Percentiles rank a stretch among this genome's conserved stretches.
phyloP scores from a whole-genome alignment of 2,113 vertebrate species.

The Zapornia atra region DNA sequence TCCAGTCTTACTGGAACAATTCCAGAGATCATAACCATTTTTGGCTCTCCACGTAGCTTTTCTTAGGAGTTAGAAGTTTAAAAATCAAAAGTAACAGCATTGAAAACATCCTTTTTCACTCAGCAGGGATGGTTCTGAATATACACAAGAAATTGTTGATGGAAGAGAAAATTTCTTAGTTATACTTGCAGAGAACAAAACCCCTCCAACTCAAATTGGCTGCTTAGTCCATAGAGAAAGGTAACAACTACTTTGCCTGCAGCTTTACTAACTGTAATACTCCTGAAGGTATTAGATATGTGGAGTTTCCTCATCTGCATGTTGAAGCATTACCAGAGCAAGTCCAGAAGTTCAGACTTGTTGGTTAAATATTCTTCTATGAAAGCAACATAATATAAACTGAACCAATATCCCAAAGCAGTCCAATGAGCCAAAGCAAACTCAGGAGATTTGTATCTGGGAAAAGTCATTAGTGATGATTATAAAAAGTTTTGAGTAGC shows the following conservation, averaged over 20 bases:
- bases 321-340: background rate
- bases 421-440: background rate
- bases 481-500: background rate
- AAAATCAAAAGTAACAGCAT: background rate
- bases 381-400: background rate
- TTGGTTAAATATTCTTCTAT: background rate
- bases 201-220: background rate
- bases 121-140: background rate
- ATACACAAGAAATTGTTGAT: background rate
- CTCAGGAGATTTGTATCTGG: background rate
- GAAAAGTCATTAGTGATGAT: background rate
- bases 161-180: background rate
- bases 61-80: too few relatives aligned
- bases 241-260: rapidly evolving
- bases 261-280: rapidly evolving
- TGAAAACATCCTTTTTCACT: background rate
- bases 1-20: background rate
- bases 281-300: background rate
- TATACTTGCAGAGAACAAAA: background rate
- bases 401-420: background rate
- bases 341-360: background rate
- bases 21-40: background rate
- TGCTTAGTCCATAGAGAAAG: background rate
- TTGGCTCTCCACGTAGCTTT: background rate
- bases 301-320: background rate